Evolutionary conservation across 2,888 invertebrate species (phyloP), one percentile per base, ranked within the genome.

Genomic region (Euclidia mi): DNA sequence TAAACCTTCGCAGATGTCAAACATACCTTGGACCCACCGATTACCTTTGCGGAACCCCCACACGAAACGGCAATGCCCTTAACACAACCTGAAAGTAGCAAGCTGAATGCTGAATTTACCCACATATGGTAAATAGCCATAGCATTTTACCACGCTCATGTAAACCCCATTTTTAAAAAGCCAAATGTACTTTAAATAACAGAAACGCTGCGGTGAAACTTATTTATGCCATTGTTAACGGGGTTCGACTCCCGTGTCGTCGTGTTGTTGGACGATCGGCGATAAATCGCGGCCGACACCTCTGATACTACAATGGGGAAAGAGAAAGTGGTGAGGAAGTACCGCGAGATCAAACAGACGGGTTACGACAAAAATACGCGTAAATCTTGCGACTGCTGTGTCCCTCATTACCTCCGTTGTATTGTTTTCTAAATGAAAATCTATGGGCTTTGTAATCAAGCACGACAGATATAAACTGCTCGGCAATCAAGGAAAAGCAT

Each of bases 261-360:
- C 88, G 85, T 79, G 84, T 78, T 87, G 89, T 87, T 81, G 79
- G 82, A 82, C 85, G 89, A 88, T 89, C 76, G 76, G 71, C 85
- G 83, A 92, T 92, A 93, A 93, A 93, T 92, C 84, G 88, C 80
- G 38, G 76, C 85, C 87, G 84, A 89, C 91, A 92, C 91, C 88
- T 85, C 79, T 67, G 82, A 84, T 85, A 89, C 84, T 81, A 91
- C 92, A 92, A 92, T 90, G 90, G 88, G 43, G 67, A 84, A 85
- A 85, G 92, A 91, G 93, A 92, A 92, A 93, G 92, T 91, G 72
- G 79, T 65, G 73, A 84, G 85, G 87, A 87, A 86, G 86, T 90
- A 84, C 87, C 81, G 74, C 66, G 78, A 69, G 77, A 76, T 74
- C 75, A 71, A 71, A 80, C 80, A 81, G 68, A 56, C 61, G 35